Base-by-base conservation (phyloP, 92 coral and sea anemone species). In the Hydrozoanthus gracilis region DNA sequence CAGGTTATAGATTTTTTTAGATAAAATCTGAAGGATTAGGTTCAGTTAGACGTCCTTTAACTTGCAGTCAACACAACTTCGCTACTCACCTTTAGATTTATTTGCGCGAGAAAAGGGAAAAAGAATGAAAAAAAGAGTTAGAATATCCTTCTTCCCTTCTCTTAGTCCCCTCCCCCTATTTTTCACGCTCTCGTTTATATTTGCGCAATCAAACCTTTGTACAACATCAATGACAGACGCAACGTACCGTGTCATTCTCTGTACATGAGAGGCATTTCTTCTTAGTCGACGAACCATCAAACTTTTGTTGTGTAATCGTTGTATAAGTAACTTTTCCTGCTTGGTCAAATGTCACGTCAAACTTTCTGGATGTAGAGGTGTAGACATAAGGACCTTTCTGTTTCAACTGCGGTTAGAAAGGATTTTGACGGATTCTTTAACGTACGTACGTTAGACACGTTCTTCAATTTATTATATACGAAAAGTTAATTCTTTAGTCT, bases 341-440 rank as follows among this genome's bases (percentile, higher is more conserved):
- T 12, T 76, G 76, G 66, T 92, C 89, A 70, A 96, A 96, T 55
- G 51, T 14, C 45, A 93, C 93, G 16, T 86, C 89, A 56, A 96
- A 89, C 69, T 94, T 90, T 76, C 87, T 84, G 6, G 84, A 55
- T 20, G 78, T 78, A 46, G 87, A 83, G 50, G 79, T 91, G 94
- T 96, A 96, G 8, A 96, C 88, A 77, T 96, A 96, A 7, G 99
- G 99, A 4, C 99, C 99, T 51, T 71, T 88, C 85, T 96, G 94
- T 69, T 83, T 82, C 12, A 96, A 76, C 99, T 91, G 78, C 7
- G 49, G 75, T 50, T 54, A 17, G 56, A 55, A 86, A 48, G 39
- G n/a, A 83, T 10, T 16, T 60, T 60, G 18, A 67, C 2, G 39
- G 39, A 5, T 67, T 20, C 13, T 67, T 54, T 0, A 54, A 54